Evolutionary conservation across 2,888 invertebrate species (phyloP), one percentile per base, ranked within the genome.

Genomic region (Micoletzkya japonica): DNA sequence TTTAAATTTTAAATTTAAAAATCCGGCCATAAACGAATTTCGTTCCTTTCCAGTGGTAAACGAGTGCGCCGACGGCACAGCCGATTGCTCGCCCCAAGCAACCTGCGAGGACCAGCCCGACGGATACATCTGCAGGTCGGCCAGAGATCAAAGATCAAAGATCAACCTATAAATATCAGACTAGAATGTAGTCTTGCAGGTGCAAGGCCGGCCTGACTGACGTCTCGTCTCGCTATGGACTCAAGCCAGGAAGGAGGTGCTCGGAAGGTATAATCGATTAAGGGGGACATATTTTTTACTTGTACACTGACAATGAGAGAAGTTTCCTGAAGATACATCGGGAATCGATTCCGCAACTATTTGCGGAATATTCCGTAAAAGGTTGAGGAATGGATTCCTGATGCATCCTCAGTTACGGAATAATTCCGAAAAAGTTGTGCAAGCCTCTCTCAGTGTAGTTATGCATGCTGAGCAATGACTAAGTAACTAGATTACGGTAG

Each of bases 51-150:
- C 70, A 79, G 78, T 81, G 39, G 73, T 72, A 20, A 82, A 82
- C 67, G 82, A 82, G 69, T 82, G 82, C 66, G 79, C 81, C 32
- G 81, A 81, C 63, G 76, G 75, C 50, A 76, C 78, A 1, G 75
- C 78, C 66, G 81, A 81, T 63, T 82, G 82, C 64, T 77, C 77
- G 4, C 80, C 79, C 30, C 76, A 72, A 63, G 81, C 81, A 6
- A 61, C 67, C 28, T 82, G 81, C 57, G 76, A 76, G 50, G 81
- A 81, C 63, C 78, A 77, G 2, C 79, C 74, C 59, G 60, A 50
- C 17, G 57, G 68, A 44, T 71, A 58, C 70, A 44, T 56, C 30
- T 71, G 59, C 71, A 70, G 52, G 76, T 73, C 71, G 69, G 74
- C 49, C 37, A 20, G 52, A n/a, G 7, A 24, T n/a, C 6, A 34